phyloP scores from a whole-genome alignment of 2,797 vertebrate species.

The Sebastes variabilis region DNA sequence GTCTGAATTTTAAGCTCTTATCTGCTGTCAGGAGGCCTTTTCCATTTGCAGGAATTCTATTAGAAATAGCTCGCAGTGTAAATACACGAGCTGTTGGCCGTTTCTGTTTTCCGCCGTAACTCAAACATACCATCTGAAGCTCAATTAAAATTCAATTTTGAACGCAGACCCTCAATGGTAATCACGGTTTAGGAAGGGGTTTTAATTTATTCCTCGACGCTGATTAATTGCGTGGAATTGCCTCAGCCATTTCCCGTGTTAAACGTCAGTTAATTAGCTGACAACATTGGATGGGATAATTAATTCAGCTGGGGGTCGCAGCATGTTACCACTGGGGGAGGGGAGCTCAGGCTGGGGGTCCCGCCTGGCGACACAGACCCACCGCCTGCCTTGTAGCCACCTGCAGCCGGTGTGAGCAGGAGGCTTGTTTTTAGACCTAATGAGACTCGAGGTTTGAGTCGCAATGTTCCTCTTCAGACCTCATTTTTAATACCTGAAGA shows the following conservation, averaged over 20 bases:
- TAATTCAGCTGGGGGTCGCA: slow-evolving; percentile 74
- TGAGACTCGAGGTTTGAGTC: slow-evolving; percentile 27
- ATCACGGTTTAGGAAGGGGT: slow-evolving; percentile 61
- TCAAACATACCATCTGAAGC: slow-evolving; percentile 42
- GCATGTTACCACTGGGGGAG: slow-evolving; percentile 36
- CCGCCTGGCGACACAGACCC: slow-evolving; percentile 39
- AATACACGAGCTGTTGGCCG: neutral
- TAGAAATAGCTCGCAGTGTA: slow-evolving; percentile 20
- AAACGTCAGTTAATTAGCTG: slow-evolving; percentile 84
- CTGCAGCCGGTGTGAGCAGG: slow-evolving; percentile 18
- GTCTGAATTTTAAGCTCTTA: slow-evolving; percentile 14
- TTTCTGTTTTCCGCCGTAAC: slow-evolving; percentile 31
- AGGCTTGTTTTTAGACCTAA: slow-evolving; percentile 35
- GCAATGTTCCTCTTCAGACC: slow-evolving; percentile 5
- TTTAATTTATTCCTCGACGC: slow-evolving; percentile 74
- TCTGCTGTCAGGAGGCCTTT: slow-evolving; percentile 8
- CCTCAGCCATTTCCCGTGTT: slow-evolving; percentile 73
- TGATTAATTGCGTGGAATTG: slow-evolving; percentile 81
- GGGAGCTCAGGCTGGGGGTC: slow-evolving; percentile 32
- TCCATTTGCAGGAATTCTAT: slow-evolving; percentile 19
- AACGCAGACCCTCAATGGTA: slow-evolving; percentile 56
- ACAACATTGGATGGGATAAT: slow-evolving; percentile 82
- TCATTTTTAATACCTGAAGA: slow-evolving; percentile 25
- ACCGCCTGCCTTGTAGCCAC: slow-evolving; percentile 31
- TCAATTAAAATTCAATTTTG: slow-evolving; percentile 71